Evolutionary conservation across 2,797 vertebrate genomes (phyloP).

Genomic region (Anguilla marmorata): DNA sequence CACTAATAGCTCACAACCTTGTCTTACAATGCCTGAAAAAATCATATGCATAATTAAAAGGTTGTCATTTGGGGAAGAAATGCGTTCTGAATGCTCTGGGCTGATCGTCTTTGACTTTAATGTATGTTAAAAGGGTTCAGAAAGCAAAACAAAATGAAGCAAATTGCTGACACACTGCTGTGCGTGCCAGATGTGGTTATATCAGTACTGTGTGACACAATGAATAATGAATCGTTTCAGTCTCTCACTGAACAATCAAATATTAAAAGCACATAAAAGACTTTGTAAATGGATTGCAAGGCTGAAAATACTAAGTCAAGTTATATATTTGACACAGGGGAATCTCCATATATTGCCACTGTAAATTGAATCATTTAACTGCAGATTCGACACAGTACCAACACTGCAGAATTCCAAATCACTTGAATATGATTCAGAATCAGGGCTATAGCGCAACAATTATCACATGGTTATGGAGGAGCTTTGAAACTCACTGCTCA

Average conservation of each 20-base stretch:
- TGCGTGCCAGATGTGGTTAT: slow-evolving; percentile 29
- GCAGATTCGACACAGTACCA: background rate
- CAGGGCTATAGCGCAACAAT: background rate
- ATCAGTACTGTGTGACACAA: slow-evolving; percentile 28
- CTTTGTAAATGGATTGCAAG: slow-evolving; percentile 23
- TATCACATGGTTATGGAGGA: background rate
- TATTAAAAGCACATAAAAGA: slow-evolving; percentile 27
- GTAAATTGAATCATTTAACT: background rate
- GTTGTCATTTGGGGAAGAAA: background rate
- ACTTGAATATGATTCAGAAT: background rate
- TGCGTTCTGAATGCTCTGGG: background rate
- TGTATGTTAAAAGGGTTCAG: slow-evolving; percentile 25
- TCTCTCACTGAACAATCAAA: slow-evolving; percentile 42
- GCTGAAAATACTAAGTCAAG: slow-evolving; percentile 16
- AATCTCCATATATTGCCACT: background rate
- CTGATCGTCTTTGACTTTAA: slow-evolving; percentile 22
- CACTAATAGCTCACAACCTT: background rate
- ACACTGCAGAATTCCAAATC: background rate
- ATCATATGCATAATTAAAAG: slow-evolving; percentile 19
- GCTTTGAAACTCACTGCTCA: background rate
- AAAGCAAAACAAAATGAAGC: slow-evolving; percentile 23
- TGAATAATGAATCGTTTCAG: slow-evolving; percentile 48
- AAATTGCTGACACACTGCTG: background rate
- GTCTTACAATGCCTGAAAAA: slow-evolving; percentile 4
- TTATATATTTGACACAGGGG: background rate